These are phyloP conservation scores for Stenopsyche tienmushanensis DNA, from an alignment of 1,140 invertebrate species.

Conservation along the genomic window DNA sequence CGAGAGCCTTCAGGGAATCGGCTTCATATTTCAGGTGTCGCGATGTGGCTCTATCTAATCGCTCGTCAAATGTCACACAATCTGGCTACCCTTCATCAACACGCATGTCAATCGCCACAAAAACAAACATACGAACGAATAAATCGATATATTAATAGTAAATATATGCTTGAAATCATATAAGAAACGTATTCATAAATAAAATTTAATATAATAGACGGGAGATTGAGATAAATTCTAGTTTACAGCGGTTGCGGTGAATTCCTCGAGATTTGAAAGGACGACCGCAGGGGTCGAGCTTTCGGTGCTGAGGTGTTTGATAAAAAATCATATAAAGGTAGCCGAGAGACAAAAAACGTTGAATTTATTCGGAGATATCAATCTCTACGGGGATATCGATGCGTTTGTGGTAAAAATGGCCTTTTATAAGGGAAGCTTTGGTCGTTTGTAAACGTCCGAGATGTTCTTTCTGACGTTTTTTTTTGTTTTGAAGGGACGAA, in stretches of 20 bases:
- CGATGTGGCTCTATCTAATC: slow-evolving; percentile 20
- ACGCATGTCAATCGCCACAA: too few species aligned
- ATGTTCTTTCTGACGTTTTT: too few species aligned
- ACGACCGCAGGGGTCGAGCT: not conserved
- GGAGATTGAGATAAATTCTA: not conserved
- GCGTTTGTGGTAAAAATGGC: not conserved
- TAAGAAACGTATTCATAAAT: slow-evolving; percentile 12
- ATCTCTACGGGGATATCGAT: not conserved
- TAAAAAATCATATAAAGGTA: not conserved
- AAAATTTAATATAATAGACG: not conserved
- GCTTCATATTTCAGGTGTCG: slow-evolving; percentile 19
- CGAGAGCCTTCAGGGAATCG: slow-evolving; percentile 7
- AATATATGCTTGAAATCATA: not conserved
- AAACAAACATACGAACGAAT: not conserved
- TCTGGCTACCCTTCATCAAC: too few species aligned
- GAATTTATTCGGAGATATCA: not conserved
- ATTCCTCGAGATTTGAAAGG: not conserved
- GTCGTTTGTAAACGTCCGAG: too few species aligned
- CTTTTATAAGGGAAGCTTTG: too few species aligned
- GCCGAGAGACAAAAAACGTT: not conserved
- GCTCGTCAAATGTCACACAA: slow-evolving; percentile 18
- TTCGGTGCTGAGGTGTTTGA: not conserved
- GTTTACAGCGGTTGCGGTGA: not conserved
- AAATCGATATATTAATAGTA: not conserved
- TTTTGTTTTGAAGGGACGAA: too few species aligned